Evolutionary conservation across 2,113 vertebrate species (phyloP).

Genomic region (Rallus limicola): DNA sequence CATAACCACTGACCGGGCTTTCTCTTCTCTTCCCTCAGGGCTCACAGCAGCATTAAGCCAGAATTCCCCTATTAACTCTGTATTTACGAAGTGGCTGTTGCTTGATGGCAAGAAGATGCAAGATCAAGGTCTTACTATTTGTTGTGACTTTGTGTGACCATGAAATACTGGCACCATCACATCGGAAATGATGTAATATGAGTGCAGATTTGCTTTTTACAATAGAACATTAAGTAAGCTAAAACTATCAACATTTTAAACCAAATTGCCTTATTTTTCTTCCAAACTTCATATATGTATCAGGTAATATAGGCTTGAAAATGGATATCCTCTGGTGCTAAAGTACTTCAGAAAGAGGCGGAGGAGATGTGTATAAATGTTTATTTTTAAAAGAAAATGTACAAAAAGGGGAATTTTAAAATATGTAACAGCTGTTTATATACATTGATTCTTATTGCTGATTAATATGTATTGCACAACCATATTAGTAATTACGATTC

Average conservation of each 20-base stretch:
- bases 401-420: constrained; percentile 87
- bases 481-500: constrained; percentile 70
- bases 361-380: constrained; percentile 86
- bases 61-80: constrained; percentile 41
- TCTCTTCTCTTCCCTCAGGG: constrained; percentile 79
- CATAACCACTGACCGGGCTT: neutral
- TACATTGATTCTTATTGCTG: constrained; percentile 89
- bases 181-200: constrained; percentile 62
- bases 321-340: constrained; percentile 95
- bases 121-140: constrained; percentile 68
- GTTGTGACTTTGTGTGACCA: constrained; percentile 70
- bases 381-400: constrained; percentile 87
- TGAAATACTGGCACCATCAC: constrained; percentile 71
- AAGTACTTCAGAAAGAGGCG: constrained; percentile 83
- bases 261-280: constrained; percentile 92
- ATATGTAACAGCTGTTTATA: constrained; percentile 86
- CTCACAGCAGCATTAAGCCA: constrained; percentile 90
- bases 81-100: constrained; percentile 63
- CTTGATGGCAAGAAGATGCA: constrained; percentile 61
- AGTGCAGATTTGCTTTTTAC: constrained; percentile 81
- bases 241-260: constrained; percentile 87
- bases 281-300: constrained; percentile 88
- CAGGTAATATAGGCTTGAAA: constrained; percentile 93
- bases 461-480: constrained; percentile 88
- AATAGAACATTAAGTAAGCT: constrained; percentile 84